Evolutionary conservation across 2,888 invertebrate species (phyloP).

Genomic region (Caenorhabditis zanzibari): DNA sequence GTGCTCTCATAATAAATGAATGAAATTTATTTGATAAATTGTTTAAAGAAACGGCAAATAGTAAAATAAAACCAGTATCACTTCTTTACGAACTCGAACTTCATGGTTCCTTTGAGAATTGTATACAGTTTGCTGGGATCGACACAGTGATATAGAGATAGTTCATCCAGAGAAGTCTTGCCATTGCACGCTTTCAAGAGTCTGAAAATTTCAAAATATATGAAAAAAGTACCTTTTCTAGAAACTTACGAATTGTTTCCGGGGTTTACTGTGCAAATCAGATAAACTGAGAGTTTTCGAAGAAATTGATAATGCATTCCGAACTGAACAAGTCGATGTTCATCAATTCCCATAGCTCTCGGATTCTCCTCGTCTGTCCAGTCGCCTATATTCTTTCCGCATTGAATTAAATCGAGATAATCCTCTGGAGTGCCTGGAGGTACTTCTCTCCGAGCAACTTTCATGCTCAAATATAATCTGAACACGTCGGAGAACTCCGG

Average conservation of each 20-base stretch:
- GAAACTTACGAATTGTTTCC: conserved; percentile 66
- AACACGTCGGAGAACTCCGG: conserved; percentile 75
- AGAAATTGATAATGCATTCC: conserved; percentile 82
- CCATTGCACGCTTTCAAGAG: conserved; percentile 77
- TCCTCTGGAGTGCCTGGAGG: background rate
- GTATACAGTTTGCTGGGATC: conserved; percentile 73
- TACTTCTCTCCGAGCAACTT: conserved; percentile 17
- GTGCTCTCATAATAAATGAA: conserved; percentile 68
- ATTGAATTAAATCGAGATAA: conserved; percentile 47
- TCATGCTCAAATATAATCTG: conserved; percentile 77
- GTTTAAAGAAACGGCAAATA: conserved; percentile 5
- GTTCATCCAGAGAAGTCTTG: conserved; percentile 78
- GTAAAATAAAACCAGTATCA: conserved; percentile 32
- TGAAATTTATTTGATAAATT: conserved; percentile 43
- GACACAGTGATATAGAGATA: conserved; percentile 75
- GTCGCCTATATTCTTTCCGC: conserved; percentile 64
- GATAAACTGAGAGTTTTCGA: conserved; percentile 79
- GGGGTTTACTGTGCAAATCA: conserved; percentile 69
- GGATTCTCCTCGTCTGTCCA: conserved; percentile 69
- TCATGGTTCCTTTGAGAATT: conserved; percentile 61
- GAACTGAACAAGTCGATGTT: conserved; percentile 79
- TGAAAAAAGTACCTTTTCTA: too few species aligned
- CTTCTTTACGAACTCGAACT: conserved; percentile 76
- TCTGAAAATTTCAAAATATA: conserved; percentile 62
- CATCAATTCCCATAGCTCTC: conserved; percentile 70